These are phyloP conservation scores for Sarcoramphus papa DNA, from an alignment of 2,797 vertebrate species.

Conservation along the genomic window DNA sequence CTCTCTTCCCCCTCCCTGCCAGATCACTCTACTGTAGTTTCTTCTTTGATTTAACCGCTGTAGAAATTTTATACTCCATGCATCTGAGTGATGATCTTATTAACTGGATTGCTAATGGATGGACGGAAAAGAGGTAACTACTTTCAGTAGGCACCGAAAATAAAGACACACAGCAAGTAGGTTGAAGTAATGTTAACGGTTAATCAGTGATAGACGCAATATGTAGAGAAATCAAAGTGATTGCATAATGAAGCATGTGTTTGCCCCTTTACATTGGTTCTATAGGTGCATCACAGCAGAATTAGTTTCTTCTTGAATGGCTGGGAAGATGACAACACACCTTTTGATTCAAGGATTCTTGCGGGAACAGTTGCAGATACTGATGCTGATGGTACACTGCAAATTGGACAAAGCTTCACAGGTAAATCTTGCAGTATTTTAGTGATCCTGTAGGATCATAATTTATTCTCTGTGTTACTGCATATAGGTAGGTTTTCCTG, in stretches of 20 bases:
- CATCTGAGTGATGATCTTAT: background rate
- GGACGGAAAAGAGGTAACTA: background rate
- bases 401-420: constrained; percentile 82
- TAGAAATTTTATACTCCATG: background rate
- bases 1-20: background rate
- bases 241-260: background rate
- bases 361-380: constrained; percentile 70
- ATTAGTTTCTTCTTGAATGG: constrained; percentile 89
- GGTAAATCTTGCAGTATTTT: constrained; percentile 73
- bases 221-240: background rate
- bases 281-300: constrained; percentile 82
- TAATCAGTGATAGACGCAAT: background rate
- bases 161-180: background rate
- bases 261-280: background rate
- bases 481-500: background rate
- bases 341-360: constrained; percentile 83
- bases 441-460: background rate
- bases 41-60: background rate
- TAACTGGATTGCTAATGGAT: background rate
- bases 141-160: background rate
- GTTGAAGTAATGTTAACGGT: background rate
- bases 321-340: constrained; percentile 83
- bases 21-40: background rate
- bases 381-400: constrained; percentile 64
- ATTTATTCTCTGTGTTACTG: background rate